These are phyloP conservation scores for Saguinus midas DNA, from an alignment of 2,113 vertebrate species.

Conservation along the genomic window DNA sequence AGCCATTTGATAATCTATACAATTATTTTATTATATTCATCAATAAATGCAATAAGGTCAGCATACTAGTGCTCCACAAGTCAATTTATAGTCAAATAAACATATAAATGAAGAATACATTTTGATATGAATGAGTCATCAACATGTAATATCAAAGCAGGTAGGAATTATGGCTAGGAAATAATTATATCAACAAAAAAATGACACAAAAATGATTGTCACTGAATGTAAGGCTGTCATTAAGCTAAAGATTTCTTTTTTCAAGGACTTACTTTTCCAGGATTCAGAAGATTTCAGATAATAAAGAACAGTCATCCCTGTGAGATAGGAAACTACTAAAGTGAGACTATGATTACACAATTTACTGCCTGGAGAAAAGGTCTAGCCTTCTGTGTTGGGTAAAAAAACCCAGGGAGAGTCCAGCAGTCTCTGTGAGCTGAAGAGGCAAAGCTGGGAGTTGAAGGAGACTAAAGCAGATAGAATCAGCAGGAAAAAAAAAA, in stretches of 20 bases:
- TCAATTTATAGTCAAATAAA: not conserved
- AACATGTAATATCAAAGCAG: not conserved
- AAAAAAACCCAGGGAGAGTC: not conserved
- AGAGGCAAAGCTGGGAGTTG: not conserved
- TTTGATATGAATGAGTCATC: not conserved
- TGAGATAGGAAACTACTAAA: not conserved
- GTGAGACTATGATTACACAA: rapidly evolving
- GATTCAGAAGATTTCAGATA: not conserved
- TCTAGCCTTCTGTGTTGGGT: rapidly evolving
- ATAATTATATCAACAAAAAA: not conserved
- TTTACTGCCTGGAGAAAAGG: not conserved
- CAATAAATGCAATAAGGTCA: not conserved
- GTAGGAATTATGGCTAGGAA: not conserved
- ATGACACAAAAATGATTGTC: not conserved
- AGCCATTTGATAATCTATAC: not conserved
- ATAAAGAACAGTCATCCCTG: not conserved
- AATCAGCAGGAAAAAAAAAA: not conserved
- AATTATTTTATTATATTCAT: not conserved
- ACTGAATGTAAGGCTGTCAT: not conserved
- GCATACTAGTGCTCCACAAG: not conserved
- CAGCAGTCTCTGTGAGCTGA: not conserved
- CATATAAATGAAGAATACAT: not conserved
- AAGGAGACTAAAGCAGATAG: not conserved
- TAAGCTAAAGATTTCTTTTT: not conserved
- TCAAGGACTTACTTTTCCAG: not conserved